Evolutionary conservation across 2,797 vertebrate genomes (phyloP).

Genomic region (Rousettus madagascariensis): DNA sequence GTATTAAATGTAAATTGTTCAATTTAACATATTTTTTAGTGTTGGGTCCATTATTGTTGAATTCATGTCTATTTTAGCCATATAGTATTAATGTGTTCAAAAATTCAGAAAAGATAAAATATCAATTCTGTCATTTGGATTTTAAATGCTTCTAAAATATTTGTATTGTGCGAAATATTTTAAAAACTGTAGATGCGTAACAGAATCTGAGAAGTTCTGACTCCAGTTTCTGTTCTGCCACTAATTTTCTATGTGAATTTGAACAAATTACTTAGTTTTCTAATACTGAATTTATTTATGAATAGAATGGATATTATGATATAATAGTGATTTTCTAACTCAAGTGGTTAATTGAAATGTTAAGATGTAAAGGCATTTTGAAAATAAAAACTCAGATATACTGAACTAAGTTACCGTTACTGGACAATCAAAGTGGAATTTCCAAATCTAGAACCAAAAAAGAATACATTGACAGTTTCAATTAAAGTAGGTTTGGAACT

Average conservation of each 20-base stretch:
- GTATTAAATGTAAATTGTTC: neutral
- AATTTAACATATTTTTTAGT: neutral
- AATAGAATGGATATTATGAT: neutral
- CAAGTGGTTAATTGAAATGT: neutral
- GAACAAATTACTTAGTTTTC: neutral
- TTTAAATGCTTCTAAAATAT: slow-evolving; percentile 19
- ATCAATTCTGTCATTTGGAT: neutral
- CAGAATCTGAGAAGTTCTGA: neutral
- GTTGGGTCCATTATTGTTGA: neutral
- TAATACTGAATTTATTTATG: neutral
- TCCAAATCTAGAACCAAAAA: neutral
- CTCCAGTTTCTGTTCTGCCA: neutral
- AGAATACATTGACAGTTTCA: neutral
- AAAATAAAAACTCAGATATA: neutral
- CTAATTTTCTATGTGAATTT: neutral
- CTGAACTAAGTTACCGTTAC: neutral
- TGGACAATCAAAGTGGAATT: neutral
- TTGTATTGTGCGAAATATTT: slow-evolving; percentile 20
- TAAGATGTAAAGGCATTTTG: neutral
- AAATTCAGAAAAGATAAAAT: slow-evolving; percentile 10
- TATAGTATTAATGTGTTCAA: neutral
- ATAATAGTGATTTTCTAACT: neutral
- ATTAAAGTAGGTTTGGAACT: neutral
- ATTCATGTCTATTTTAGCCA: neutral
- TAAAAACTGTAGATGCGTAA: neutral